Evolutionary conservation across 2,113 vertebrate genomes (phyloP).

Genomic region (Atherinomorus stipes): DNA sequence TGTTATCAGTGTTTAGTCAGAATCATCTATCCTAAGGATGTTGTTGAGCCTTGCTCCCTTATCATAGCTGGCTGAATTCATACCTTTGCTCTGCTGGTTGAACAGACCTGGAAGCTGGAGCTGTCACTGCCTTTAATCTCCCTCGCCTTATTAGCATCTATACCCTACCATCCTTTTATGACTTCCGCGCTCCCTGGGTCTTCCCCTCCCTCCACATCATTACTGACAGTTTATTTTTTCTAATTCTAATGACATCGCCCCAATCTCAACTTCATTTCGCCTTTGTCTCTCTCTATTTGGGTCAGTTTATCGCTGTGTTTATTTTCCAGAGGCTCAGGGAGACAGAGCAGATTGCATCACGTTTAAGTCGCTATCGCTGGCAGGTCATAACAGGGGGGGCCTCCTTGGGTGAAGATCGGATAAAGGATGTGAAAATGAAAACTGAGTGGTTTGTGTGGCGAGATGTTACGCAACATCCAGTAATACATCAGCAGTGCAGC

Average conservation of each 20-base stretch:
- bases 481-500: conserved; percentile 13
- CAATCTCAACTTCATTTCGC: conserved; percentile 64
- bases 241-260: conserved; percentile 68
- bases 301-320: conserved; percentile 65
- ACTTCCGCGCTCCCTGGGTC: conserved; percentile 58
- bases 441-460: conserved; percentile 36
- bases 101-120: conserved; percentile 55
- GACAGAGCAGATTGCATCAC: conserved; percentile 53
- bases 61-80: conserved; percentile 24
- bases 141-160: conserved; percentile 63
- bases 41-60: conserved; percentile 60
- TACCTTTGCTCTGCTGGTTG: conserved; percentile 26
- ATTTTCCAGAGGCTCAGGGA: conserved; percentile 47
- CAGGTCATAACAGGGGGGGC: conserved; percentile 43
- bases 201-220: conserved; percentile 36
- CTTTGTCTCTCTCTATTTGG: conserved; percentile 69
- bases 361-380: conserved; percentile 61
- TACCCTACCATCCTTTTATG: conserved; percentile 24
- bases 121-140: conserved; percentile 72
- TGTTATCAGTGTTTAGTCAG: conserved; percentile 49
- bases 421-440: conserved; percentile 66
- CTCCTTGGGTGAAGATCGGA: conserved; percentile 58
- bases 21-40: conserved; percentile 54
- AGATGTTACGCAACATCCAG: conserved; percentile 39
- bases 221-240: conserved; percentile 67